Conservation (phyloP, 2,113 vertebrate species). For the Thermophis baileyi region DNA sequence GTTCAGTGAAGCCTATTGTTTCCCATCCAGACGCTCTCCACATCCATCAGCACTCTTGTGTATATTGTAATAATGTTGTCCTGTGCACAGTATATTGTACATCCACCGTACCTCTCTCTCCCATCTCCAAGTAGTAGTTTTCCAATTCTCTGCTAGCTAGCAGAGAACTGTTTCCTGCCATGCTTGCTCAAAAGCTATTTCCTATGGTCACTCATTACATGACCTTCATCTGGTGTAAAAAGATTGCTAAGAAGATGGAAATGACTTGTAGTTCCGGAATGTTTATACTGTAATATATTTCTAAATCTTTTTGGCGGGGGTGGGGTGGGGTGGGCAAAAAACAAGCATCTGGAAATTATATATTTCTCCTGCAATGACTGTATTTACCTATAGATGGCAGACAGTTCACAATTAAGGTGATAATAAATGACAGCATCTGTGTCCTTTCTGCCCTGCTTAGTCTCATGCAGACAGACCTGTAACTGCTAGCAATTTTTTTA, state of each 20-base stretch:
- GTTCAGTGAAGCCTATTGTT: too few species aligned
- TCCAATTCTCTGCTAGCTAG: background rate
- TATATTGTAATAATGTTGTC: background rate
- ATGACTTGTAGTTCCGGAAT: background rate
- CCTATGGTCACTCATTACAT: background rate
- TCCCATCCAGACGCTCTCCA: background rate
- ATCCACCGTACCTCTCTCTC: background rate
- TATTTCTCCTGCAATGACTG: conserved; percentile 1
- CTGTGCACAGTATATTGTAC: too few species aligned
- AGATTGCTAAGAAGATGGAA: background rate
- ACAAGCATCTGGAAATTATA: background rate
- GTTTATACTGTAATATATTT: background rate
- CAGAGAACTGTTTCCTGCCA: background rate
- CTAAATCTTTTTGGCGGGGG: background rate
- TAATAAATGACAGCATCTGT: background rate
- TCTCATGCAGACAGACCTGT: background rate
- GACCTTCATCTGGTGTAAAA: background rate
- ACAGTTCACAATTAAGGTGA: conserved; percentile 26
- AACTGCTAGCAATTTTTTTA: background rate
- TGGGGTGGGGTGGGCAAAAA: background rate
- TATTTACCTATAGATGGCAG: conserved; percentile 43
- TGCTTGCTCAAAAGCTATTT: background rate
- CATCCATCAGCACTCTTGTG: background rate
- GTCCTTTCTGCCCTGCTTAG: background rate
- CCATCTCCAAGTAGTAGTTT: background rate